A percentile compares a stretch with the other conserved stretches of the same genome.
phyloP scores from a whole-genome alignment of 2,888 invertebrate species.

The Morinoia aosen region DNA sequence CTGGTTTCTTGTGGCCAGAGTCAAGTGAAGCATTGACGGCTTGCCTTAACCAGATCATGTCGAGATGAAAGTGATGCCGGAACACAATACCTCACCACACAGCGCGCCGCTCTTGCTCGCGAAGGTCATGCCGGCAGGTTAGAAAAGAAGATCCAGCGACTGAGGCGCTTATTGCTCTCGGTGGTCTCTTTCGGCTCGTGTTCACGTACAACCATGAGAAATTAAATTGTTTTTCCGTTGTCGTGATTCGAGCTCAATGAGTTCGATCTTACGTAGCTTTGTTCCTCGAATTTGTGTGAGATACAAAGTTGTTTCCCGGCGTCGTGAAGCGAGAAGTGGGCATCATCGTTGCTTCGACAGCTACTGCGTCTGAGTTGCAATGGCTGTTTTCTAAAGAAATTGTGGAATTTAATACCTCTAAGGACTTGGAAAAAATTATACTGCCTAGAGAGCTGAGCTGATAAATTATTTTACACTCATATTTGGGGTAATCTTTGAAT shows the following conservation, averaged over 20 bases:
- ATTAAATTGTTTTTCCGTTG: background rate
- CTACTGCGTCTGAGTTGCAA: too few species aligned
- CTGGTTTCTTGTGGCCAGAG: slow-evolving; percentile 7
- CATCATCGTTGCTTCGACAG: too few species aligned
- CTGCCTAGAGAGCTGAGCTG: background rate
- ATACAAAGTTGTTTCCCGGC: background rate
- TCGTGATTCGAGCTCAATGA: background rate
- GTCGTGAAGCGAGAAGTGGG: background rate
- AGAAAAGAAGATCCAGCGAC: background rate
- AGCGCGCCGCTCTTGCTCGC: background rate
- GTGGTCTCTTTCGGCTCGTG: background rate
- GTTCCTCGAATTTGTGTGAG: background rate
- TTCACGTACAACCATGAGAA: background rate
- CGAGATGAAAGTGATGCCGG: slow-evolving; percentile 36
- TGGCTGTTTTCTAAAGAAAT: too few species aligned
- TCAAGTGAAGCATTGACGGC: slow-evolving; percentile 12
- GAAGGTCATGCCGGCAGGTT: background rate
- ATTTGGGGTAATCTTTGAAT: background rate
- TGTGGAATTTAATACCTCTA: too few species aligned
- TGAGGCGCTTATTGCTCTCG: background rate
- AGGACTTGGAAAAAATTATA: too few species aligned
- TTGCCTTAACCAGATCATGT: slow-evolving; percentile 34
- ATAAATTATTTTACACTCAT: background rate
- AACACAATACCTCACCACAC: slow-evolving; percentile 5
- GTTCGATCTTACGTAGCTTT: background rate